These are phyloP conservation scores for Jaculus jaculus DNA, from an alignment of 2,113 vertebrate genomes.

Conservation along the genomic window DNA sequence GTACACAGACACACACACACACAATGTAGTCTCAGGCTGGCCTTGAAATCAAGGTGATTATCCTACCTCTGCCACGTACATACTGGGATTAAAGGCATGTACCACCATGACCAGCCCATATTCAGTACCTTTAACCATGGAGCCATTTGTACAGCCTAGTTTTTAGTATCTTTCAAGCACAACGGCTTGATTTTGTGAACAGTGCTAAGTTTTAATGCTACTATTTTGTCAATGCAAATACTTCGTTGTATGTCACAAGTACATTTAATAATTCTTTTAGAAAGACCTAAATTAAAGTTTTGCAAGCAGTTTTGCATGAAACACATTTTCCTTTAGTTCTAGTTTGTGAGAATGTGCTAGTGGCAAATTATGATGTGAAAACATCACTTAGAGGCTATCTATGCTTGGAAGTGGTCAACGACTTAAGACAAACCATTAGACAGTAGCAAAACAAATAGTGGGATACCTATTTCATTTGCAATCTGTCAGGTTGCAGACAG, in stretches of 20 bases:
- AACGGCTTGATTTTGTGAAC: slow-evolving; percentile 44
- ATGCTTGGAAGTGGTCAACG: slow-evolving; percentile 57
- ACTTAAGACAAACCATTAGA: slow-evolving; percentile 47
- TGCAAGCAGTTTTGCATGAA: slow-evolving; percentile 72
- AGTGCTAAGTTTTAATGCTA: slow-evolving; percentile 71
- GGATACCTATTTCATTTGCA: not conserved
- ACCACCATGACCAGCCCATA: too few species aligned
- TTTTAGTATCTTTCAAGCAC: slow-evolving; percentile 52
- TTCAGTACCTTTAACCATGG: too few species aligned
- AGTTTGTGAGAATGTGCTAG: slow-evolving; percentile 64
- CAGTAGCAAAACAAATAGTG: slow-evolving; percentile 23
- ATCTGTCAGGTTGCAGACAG: slow-evolving; percentile 6
- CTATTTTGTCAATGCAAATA: slow-evolving; percentile 74
- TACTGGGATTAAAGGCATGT: too few species aligned
- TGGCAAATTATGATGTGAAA: slow-evolving; percentile 51
- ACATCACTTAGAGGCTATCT: slow-evolving; percentile 59
- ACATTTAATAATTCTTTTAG: slow-evolving; percentile 81
- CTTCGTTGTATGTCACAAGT: slow-evolving; percentile 52
- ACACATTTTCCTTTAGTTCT: slow-evolving; percentile 63
- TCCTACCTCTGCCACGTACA: too few species aligned
- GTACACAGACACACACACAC: too few species aligned
- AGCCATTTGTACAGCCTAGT: not conserved
- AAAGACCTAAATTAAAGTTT: slow-evolving; percentile 66
- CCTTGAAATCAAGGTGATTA: too few species aligned
- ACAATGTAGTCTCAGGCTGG: too few species aligned